Evolutionary conservation across 2,113 vertebrate genomes (phyloP).

Genomic region (Rhinogobius similis): DNA sequence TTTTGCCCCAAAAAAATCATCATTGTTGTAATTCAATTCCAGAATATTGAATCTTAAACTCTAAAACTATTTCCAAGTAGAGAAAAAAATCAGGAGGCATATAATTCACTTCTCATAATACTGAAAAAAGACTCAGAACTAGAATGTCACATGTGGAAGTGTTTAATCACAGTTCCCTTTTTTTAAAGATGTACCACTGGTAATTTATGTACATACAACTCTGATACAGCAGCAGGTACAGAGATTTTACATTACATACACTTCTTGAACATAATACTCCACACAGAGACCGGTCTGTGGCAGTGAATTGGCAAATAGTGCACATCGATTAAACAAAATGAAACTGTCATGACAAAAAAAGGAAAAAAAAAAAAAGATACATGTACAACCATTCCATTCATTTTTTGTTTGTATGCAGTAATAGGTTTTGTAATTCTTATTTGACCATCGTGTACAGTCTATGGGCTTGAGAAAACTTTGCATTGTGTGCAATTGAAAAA

Average conservation of each 20-base stretch:
- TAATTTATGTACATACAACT: not conserved
- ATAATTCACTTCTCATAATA: not conserved
- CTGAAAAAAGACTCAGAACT: not conserved
- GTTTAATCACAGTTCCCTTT: conserved; percentile 10
- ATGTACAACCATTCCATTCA: not conserved
- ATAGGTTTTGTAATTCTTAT: not conserved
- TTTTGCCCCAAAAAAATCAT: no score
- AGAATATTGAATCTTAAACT: no score
- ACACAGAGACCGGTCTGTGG: conserved; percentile 4
- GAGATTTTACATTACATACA: not conserved
- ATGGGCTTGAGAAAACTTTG: not conserved
- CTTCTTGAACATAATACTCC: not conserved
- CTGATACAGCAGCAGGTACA: not conserved
- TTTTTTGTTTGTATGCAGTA: not conserved
- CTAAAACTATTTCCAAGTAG: no score
- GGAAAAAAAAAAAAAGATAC: not conserved
- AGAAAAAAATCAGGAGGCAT: not conserved
- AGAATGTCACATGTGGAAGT: not conserved
- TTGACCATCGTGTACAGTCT: no score
- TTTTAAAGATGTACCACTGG: not conserved
- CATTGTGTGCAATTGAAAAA: not conserved
- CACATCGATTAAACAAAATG: not conserved
- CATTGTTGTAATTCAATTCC: no score
- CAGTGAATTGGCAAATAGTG: conserved; percentile 4
- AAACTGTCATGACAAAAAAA: not conserved